phyloP scores from a whole-genome alignment of 2,113 vertebrate species.

The Gallinago undulata region DNA sequence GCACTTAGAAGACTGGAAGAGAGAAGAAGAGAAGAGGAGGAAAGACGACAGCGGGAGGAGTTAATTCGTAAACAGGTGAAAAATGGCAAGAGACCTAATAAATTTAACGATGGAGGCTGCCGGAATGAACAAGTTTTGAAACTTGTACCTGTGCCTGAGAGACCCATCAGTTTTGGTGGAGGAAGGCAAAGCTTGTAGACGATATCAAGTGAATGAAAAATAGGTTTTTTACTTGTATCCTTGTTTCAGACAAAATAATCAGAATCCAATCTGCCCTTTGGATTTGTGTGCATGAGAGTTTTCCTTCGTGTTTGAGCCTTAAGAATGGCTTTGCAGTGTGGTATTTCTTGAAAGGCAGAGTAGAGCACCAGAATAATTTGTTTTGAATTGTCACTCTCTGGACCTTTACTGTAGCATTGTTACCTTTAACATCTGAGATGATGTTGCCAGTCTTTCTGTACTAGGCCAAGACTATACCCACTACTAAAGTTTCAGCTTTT shows the following conservation, averaged over 20 bases:
- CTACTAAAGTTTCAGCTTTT: background rate
- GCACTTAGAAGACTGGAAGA: constrained; percentile 88
- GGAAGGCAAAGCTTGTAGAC: background rate
- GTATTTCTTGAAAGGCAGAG: background rate
- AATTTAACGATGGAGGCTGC: background rate
- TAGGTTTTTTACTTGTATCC: background rate
- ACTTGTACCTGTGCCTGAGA: background rate
- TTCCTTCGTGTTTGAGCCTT: background rate
- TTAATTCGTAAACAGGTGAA: constrained; percentile 91
- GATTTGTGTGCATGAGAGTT: background rate
- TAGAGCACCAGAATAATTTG: background rate
- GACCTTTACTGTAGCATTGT: background rate
- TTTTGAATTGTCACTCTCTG: background rate
- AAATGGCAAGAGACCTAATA: background rate
- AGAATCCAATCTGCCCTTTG: background rate
- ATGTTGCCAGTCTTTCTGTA: background rate
- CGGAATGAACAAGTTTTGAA: background rate
- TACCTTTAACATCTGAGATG: background rate
- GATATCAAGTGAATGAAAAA: background rate
- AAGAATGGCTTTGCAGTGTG: background rate
- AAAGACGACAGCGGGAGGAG: constrained; percentile 88
- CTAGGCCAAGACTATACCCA: background rate
- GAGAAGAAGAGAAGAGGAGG: constrained; percentile 91
- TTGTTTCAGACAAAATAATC: background rate
- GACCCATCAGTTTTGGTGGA: background rate